phyloP scores from a whole-genome alignment of 1,140 invertebrate genomes.

The Melipona quadrifasciata region DNA sequence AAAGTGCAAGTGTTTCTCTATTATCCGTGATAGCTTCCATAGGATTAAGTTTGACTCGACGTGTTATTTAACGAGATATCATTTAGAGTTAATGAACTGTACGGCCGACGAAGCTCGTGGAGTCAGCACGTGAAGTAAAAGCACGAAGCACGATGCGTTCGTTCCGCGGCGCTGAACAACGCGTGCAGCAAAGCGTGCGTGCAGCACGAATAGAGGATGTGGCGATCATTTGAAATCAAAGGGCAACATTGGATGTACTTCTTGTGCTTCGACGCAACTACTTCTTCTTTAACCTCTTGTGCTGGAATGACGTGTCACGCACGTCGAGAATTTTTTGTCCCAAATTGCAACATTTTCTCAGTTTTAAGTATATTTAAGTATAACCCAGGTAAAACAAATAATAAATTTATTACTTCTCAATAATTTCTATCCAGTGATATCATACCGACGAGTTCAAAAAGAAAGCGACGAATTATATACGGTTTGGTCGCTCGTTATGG shows the following conservation, averaged over 20 bases:
- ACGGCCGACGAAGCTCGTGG: conserved; percentile 45
- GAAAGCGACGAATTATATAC: no score
- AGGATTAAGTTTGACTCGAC: neutral
- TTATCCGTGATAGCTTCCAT: neutral
- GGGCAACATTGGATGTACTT: neutral
- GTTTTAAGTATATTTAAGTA: no score
- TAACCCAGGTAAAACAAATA: no score
- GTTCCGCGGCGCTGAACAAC: neutral
- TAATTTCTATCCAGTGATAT: no score
- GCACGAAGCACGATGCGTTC: neutral
- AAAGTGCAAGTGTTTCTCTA: neutral
- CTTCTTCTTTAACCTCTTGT: neutral
- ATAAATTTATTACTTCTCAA: no score
- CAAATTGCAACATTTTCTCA: no score
- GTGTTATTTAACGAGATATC: conserved; percentile 46
- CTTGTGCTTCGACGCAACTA: neutral
- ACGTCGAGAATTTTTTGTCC: no score
- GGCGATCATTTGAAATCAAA: neutral
- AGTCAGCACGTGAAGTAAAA: neutral
- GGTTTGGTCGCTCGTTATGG: no score
- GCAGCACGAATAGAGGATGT: conserved; percentile 22
- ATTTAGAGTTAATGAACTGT: conserved; percentile 50
- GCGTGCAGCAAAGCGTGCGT: conserved; percentile 8
- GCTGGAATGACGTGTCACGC: no score
- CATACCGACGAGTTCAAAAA: no score